Conservation (phyloP, 2,797 vertebrate genomes). For the Labroides dimidiatus region DNA sequence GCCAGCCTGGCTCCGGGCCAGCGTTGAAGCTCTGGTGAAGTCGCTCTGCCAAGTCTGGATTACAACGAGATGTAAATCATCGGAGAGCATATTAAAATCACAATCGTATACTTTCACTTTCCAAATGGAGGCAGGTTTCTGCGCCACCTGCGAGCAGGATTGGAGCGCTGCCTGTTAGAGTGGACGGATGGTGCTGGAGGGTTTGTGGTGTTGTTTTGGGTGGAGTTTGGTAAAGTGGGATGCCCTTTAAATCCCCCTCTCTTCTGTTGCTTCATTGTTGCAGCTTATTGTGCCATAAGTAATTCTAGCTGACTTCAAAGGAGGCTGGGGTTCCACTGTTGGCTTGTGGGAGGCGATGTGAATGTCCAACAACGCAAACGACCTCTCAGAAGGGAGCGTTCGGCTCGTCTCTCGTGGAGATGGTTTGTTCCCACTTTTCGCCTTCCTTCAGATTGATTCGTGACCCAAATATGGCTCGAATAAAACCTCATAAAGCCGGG, state of each 20-base stretch:
- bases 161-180: slow-evolving; percentile 1
- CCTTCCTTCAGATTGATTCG: slow-evolving; percentile 71
- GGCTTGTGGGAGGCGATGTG: slow-evolving; percentile 69
- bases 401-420: slow-evolving; percentile 56
- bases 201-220: slow-evolving; percentile 42
- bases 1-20: slow-evolving; percentile 77
- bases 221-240: slow-evolving; percentile 59
- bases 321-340: slow-evolving; percentile 62
- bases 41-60: slow-evolving; percentile 75
- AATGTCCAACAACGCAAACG: slow-evolving; percentile 71
- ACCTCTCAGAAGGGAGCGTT: slow-evolving; percentile 68
- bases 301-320: slow-evolving; percentile 84
- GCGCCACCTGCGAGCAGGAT: slow-evolving; percentile 1
- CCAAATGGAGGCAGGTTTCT: slow-evolving; percentile 42
- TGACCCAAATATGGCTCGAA: slow-evolving; percentile 80
- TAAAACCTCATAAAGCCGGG: slow-evolving; percentile 71
- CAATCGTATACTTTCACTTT: slow-evolving; percentile 46
- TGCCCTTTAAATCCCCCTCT: slow-evolving; percentile 64
- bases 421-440: slow-evolving; percentile 53
- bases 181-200: slow-evolving; percentile 12
- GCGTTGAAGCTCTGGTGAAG: slow-evolving; percentile 66
- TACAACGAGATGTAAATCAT: slow-evolving; percentile 74
- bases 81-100: slow-evolving; percentile 67
- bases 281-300: slow-evolving; percentile 81
- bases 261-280: slow-evolving; percentile 79